A percentile compares a stretch with the other conserved stretches of the same genome.
phyloP scores from a whole-genome alignment of 2,113 vertebrate species.

The Neogobius melanostomus region DNA sequence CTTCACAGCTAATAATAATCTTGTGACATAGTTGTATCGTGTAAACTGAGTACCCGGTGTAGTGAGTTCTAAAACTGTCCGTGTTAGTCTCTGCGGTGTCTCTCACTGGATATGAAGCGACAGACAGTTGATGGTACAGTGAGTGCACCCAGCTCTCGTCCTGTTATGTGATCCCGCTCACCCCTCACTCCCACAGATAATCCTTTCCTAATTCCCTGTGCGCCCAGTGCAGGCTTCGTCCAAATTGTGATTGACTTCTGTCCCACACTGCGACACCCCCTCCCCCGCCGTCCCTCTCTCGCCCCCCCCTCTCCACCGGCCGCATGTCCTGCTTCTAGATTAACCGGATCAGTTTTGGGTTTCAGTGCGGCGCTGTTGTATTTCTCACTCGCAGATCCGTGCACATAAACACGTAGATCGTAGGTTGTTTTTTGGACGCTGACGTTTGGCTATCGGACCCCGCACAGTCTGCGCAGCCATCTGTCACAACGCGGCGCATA shows the following conservation, averaged over 20 bases:
- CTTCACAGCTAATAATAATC: too few relatives aligned
- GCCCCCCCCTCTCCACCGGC: slow-evolving; percentile 25
- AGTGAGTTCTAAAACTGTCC: background rate
- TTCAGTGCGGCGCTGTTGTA: slow-evolving; percentile 43
- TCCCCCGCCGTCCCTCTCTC: slow-evolving; percentile 12
- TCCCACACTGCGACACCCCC: slow-evolving; percentile 48
- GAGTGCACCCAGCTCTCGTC: slow-evolving; percentile 10
- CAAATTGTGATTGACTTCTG: slow-evolving; percentile 76
- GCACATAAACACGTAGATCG: slow-evolving; percentile 39
- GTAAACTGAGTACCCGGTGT: background rate
- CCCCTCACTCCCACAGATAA: slow-evolving; percentile 59
- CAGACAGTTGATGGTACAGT: slow-evolving; percentile 30
- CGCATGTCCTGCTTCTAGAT: slow-evolving; percentile 54
- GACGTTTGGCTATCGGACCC: slow-evolving; percentile 47
- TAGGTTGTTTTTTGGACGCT: slow-evolving; percentile 47
- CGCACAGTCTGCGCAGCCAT: slow-evolving; percentile 65
- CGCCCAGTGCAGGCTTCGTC: slow-evolving; percentile 58
- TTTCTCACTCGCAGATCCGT: slow-evolving; percentile 8
- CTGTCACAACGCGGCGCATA: slow-evolving; percentile 54
- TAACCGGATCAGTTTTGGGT: slow-evolving; percentile 74
- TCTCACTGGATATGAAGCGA: slow-evolving; percentile 5
- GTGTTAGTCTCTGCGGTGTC: background rate
- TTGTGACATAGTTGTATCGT: background rate
- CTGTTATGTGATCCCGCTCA: slow-evolving; percentile 57
- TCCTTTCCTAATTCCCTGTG: slow-evolving; percentile 72